phyloP scores from a whole-genome alignment of 2,113 vertebrate genomes.

The Motacilla alba region DNA sequence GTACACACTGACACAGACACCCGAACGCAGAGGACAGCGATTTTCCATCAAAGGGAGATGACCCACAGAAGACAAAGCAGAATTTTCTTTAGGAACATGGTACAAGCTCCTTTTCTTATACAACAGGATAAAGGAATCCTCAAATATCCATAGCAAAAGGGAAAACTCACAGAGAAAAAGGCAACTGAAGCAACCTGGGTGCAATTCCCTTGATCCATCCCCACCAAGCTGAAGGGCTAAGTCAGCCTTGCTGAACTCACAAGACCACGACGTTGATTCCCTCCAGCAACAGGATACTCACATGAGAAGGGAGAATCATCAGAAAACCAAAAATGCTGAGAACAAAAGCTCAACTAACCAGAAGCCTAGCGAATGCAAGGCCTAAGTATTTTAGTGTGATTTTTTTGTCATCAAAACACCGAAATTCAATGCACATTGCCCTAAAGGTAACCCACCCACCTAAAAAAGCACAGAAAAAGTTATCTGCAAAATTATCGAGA shows the following conservation, averaged over 20 bases:
- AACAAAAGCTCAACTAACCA: neutral
- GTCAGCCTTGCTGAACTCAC: neutral
- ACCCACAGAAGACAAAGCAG: neutral
- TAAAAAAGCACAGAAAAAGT: conserved; percentile 41
- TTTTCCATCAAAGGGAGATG: rapidly evolving
- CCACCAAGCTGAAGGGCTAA: neutral
- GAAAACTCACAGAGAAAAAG: neutral
- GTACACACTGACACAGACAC: neutral
- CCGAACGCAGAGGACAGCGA: neutral
- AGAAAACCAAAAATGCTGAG: neutral
- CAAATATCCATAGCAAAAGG: rapidly evolving
- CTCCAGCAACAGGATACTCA: neutral
- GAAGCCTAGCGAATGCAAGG: neutral
- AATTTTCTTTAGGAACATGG: neutral
- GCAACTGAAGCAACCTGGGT: neutral
- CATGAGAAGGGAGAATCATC: neutral
- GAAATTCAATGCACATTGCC: conserved; percentile 11
- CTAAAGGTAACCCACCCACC: conserved; percentile 35
- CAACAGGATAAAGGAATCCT: neutral
- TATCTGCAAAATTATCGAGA: conserved; percentile 52
- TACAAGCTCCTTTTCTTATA: neutral
- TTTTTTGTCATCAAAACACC: conserved; percentile 27
- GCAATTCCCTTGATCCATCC: neutral
- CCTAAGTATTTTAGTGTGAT: neutral
- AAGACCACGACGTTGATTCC: neutral